Evolutionary conservation across 2,888 invertebrate genomes (phyloP).

Genomic region (Nebria brevicollis): DNA sequence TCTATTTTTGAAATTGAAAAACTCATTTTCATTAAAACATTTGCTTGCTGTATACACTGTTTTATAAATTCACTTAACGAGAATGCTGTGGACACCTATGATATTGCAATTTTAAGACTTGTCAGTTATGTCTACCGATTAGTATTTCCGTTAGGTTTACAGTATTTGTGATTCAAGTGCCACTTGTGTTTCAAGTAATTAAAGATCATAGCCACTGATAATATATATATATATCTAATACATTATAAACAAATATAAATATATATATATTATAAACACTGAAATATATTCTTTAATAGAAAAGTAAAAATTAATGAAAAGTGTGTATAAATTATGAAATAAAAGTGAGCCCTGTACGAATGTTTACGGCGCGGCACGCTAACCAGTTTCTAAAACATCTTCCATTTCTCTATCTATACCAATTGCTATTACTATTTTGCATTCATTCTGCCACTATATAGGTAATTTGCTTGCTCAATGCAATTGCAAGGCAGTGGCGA

Average conservation of each 20-base stretch:
- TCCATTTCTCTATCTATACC: neutral
- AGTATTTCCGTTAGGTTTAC: slow-evolving; percentile 70
- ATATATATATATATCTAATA: slow-evolving; percentile 63
- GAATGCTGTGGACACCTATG: slow-evolving; percentile 36
- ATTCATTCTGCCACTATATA: neutral
- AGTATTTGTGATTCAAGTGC: slow-evolving; percentile 83
- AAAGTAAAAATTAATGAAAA: slow-evolving; percentile 42
- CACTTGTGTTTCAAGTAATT: slow-evolving; percentile 77
- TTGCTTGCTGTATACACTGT: slow-evolving; percentile 6
- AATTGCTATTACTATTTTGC: neutral
- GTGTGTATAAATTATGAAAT: slow-evolving; percentile 36
- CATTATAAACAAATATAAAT: slow-evolving; percentile 56
- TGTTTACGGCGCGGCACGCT: neutral
- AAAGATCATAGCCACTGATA: slow-evolving; percentile 60
- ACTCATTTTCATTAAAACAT: slow-evolving; percentile 28
- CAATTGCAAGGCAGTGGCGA: neutral
- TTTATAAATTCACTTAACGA: slow-evolving; percentile 34
- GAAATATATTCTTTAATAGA: slow-evolving; percentile 50
- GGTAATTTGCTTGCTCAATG: neutral
- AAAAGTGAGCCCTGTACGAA: neutral
- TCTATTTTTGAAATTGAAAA: slow-evolving; percentile 46
- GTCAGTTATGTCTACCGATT: slow-evolving; percentile 55
- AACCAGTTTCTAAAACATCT: neutral
- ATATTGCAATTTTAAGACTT: slow-evolving; percentile 48
- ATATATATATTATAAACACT: slow-evolving; percentile 59